Base-by-base conservation (phyloP, 2,113 vertebrate species). In the Stercorarius parasiticus region DNA sequence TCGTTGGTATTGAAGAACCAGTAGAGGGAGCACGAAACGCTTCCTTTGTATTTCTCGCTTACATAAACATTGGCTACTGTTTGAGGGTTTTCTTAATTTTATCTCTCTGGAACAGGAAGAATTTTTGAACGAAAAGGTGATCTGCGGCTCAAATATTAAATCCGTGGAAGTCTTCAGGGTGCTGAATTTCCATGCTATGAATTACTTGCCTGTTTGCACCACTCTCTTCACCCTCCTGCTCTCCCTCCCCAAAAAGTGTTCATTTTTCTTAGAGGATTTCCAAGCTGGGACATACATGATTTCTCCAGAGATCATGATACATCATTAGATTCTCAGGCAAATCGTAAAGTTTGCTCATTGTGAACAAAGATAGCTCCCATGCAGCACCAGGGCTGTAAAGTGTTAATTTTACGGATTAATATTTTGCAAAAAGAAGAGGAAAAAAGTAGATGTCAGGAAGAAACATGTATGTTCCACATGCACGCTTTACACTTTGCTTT, bases 1-100 rank as follows among this genome's bases (percentile, higher is more conserved):
- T 15, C 61, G 27, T 1, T 4, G 18, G 62, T 53, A 9, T 1
- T 11, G 59, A 26, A n/a, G 32, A 67, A 40, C 90, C 97, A 86
- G 96, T 22, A 97, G 97, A 93, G 97, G 97, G 97, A 93, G 96
- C 86, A 72, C 32, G 10, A 65, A 80, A 50, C 70, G 3, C 38
- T 92, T 6, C 42, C 62, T 36, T 76, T 32, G 1, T 45, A 8
- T 38, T 45, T 45, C 52, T 22, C 81, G 59, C 72, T 97, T 95
- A 95, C 6, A 11, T 95, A 97, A 97, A 90, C 90, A 64, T 23
- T 42, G 49, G 56, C 90, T 93, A 26, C 87, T 26, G 64, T 64
- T 61, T 40, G 27, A 78, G 73, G 58, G 30, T 12, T 61, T 93
- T 50, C 81, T 96, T 67, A 20, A 69, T 84, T 93, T 59, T 66